Evolutionary conservation across 1,140 invertebrate genomes (phyloP).

Genomic region (Drosophila teissieri): DNA sequence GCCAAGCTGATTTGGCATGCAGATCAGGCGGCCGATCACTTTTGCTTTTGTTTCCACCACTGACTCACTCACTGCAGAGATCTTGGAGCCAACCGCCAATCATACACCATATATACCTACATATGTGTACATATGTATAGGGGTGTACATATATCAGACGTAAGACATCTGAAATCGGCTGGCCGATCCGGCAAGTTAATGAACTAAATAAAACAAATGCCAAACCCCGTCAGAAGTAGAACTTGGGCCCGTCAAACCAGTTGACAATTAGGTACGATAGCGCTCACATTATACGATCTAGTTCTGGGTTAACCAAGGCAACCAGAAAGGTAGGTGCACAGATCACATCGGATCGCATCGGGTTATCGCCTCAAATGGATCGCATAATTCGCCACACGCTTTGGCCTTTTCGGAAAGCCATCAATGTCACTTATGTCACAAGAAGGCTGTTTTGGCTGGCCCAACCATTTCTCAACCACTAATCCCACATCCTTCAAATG

Average conservation of each 20-base stretch:
- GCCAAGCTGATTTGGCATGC: constrained; percentile 64
- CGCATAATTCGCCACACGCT: neutral
- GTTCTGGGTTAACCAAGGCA: constrained; percentile 38
- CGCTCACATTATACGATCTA: constrained; percentile 63
- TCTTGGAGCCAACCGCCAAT: constrained; percentile 18
- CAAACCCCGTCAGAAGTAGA: constrained; percentile 62
- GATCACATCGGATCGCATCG: constrained; percentile 9
- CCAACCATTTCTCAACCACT: too few relatives aligned
- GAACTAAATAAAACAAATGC: constrained; percentile 67
- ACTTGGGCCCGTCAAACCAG: constrained; percentile 73
- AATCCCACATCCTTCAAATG: too few relatives aligned
- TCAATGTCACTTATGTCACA: neutral
- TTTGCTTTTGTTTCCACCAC: constrained; percentile 61
- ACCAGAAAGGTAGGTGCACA: constrained; percentile 39
- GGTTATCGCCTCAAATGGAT: neutral
- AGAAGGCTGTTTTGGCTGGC: neutral
- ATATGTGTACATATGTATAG: constrained; percentile 4
- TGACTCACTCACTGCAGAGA: constrained; percentile 48
- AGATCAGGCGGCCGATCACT: constrained; percentile 52
- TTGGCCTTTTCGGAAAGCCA: constrained; percentile 19
- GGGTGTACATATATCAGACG: constrained; percentile 2
- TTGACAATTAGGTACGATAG: constrained; percentile 63
- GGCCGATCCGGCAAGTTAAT: constrained; percentile 14
- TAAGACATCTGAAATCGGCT: neutral
- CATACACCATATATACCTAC: neutral